These are phyloP conservation scores for Campoplex nolae DNA, from an alignment of 2,888 invertebrate genomes.

Conservation along the genomic window DNA sequence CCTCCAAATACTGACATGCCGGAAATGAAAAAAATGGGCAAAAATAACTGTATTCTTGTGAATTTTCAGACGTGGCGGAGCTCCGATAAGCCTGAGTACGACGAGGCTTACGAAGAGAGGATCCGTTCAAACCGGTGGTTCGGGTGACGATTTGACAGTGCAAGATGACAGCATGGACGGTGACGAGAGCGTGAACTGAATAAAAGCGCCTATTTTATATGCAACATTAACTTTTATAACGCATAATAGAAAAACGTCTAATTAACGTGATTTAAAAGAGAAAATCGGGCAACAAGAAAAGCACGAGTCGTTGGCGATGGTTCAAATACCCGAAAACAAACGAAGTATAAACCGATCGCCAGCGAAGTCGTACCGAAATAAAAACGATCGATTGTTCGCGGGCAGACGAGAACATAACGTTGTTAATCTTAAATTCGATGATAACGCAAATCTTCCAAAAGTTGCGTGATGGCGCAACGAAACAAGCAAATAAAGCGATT, in stretches of 20 bases:
- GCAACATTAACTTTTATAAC: slow-evolving; percentile 69
- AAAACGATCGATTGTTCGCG: slow-evolving; percentile 26
- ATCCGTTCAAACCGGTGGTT: slow-evolving; percentile 89
- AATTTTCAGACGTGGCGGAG: slow-evolving; percentile 85
- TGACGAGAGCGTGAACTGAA: slow-evolving; percentile 88
- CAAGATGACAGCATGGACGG: slow-evolving; percentile 92
- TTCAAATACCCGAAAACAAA: not conserved
- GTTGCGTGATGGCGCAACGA: slow-evolving; percentile 47
- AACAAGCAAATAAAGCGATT: slow-evolving; percentile 58
- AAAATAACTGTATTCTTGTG: slow-evolving; percentile 8
- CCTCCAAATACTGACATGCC: not conserved
- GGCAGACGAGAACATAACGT: slow-evolving; percentile 14
- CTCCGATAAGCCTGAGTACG: slow-evolving; percentile 87
- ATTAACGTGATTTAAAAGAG: slow-evolving; percentile 57
- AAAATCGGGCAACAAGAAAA: slow-evolving; percentile 9
- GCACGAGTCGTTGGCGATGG: slow-evolving; percentile 37
- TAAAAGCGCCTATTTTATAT: slow-evolving; percentile 60
- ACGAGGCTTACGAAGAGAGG: slow-evolving; percentile 89
- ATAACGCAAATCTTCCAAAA: slow-evolving; percentile 40
- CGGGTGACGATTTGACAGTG: slow-evolving; percentile 91
- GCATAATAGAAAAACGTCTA: slow-evolving; percentile 72
- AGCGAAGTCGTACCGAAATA: slow-evolving; percentile 41
- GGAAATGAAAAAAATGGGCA: not conserved
- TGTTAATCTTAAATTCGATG: slow-evolving; percentile 28
- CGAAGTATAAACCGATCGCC: slow-evolving; percentile 21